Evolutionary conservation across 2,797 vertebrate genomes (phyloP), one percentile per base, ranked within the genome.

Genomic region (Orestias chungarensis): DNA sequence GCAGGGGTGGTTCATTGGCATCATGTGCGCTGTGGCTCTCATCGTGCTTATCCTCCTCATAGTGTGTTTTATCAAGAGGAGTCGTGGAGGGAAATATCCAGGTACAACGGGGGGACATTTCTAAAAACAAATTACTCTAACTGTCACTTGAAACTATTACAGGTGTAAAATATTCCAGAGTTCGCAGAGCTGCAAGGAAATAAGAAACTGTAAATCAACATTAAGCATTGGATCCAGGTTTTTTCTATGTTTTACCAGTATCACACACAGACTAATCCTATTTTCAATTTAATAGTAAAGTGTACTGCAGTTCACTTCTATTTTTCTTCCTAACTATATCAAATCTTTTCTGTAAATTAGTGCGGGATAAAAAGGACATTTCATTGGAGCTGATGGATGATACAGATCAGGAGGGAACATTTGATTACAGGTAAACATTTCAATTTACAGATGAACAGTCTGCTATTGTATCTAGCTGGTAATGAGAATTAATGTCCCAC

Each of bases 1-100:
- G 3, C 96, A 99, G 89, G 98, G 98, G 77, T 99, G 98, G 98
- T 98, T 99, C 93, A 99, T 99, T 1, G 98, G 98, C 65, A 94
- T 99, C 61, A 99, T 99, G 98, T 99, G 98, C 5, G 98, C 97
- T n/a, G 94, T 99, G n/a, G 97, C 96, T 62, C 95, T 99, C 42
- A 94, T 99, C 12, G 97, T 99, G 68, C 95, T 99, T 78, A 98
- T 98, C 86, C 94, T 99, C 14, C 93, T 99, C 64, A 95, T 98
- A 0, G 98, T 99, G 66, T 99, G 98, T 83, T 99, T 99, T 91
- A 98, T 99, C 88, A 99, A 99, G 94, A 96, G 97, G 87, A 99
- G 97, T 88, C 91, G 97, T 7, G 98, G 98, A 0, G 98, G 98
- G 25, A 99, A 99, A 83, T 99, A 99, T 64, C 97, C 97, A 93